These are phyloP conservation scores for Palaemon carinicauda DNA, from an alignment of 1,140 invertebrate species.

Conservation along the genomic window DNA sequence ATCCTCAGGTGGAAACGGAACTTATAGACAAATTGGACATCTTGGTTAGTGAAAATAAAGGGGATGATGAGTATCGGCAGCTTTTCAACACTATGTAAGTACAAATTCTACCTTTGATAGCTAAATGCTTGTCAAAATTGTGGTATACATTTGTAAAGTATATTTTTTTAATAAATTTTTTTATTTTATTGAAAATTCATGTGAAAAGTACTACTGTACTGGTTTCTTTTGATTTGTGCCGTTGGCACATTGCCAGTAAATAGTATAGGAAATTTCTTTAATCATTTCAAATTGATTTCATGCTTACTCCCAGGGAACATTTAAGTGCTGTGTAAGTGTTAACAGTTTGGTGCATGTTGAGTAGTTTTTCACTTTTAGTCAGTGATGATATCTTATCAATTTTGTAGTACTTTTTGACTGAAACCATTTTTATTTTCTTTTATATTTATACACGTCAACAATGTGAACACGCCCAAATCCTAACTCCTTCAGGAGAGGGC, in stretches of 20 bases:
- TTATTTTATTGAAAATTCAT: too few species aligned
- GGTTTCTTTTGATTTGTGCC: too few species aligned
- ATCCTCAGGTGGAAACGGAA: conserved; percentile 81
- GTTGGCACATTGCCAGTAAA: background rate
- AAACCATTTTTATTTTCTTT: too few species aligned
- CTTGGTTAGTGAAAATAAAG: conserved; percentile 90
- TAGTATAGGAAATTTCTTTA: background rate
- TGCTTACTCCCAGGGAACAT: conserved; percentile 77
- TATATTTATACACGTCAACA: too few species aligned
- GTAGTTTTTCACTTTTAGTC: background rate
- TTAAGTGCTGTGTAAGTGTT: conserved; percentile 86
- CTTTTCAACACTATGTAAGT: conserved; percentile 95
- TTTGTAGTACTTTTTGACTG: background rate
- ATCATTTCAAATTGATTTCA: conserved; percentile 34
- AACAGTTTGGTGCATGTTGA: background rate
- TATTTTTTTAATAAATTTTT: too few species aligned
- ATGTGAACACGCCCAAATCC: too few species aligned
- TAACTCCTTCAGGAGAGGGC: too few species aligned
- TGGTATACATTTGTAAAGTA: background rate
- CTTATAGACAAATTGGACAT: conserved; percentile 93
- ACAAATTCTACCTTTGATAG: background rate
- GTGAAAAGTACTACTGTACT: too few species aligned
- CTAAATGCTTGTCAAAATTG: background rate
- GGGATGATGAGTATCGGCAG: conserved; percentile 89
- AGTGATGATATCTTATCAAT: background rate